These are phyloP conservation scores for Emydocephalus ijimae DNA, from an alignment of 2,113 vertebrate species.

Conservation along the genomic window DNA sequence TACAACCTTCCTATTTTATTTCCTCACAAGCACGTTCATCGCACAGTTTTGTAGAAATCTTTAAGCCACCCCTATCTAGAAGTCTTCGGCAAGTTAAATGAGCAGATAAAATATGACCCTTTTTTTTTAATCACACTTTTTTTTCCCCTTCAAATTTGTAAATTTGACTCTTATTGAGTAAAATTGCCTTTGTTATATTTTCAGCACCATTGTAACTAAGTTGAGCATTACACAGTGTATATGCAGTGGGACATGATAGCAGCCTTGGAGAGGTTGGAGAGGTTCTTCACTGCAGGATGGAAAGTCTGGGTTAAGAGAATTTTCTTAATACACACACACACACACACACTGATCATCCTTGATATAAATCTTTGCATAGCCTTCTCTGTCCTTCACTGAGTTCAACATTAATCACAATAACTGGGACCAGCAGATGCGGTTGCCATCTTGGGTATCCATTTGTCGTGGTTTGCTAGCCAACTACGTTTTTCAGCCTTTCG, in stretches of 20 bases:
- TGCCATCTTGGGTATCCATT: not conserved
- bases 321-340: not conserved
- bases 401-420: not conserved
- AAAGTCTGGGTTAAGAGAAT: not conserved
- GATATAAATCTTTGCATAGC: not conserved
- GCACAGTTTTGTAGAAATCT: not conserved
- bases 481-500: conserved; percentile 67
- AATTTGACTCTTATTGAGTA: no score
- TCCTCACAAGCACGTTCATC: not conserved
- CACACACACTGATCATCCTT: no score
- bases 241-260: no score
- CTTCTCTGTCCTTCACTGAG: not conserved
- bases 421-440: conserved; percentile 11
- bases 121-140: not conserved
- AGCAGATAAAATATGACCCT: not conserved
- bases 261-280: no score
- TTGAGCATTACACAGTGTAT: no score
- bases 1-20: not conserved
- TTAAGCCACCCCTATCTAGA: not conserved
- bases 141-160: not conserved
- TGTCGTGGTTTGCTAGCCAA: conserved; percentile 21
- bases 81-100: not conserved
- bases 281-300: not conserved
- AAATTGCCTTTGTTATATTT: no score
- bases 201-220: no score